Conservation (phyloP, 2,797 vertebrate species). For the Gobio occitaniae region DNA sequence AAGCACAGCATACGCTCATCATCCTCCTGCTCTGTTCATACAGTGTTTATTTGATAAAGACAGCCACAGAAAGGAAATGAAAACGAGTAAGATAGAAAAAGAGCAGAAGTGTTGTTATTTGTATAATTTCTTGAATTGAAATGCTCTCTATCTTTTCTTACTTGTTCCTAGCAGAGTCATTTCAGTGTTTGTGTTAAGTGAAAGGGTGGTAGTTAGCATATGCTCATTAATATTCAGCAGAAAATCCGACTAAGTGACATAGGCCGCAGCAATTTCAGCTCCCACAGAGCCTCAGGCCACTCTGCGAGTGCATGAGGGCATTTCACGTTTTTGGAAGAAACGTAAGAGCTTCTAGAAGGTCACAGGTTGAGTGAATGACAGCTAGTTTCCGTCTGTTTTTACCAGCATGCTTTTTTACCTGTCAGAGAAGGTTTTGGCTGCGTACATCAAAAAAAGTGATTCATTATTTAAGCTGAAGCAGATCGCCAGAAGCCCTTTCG, state of each 20-base stretch:
- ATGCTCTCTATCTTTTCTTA: slow-evolving; percentile 5
- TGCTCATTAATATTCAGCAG: slow-evolving; percentile 74
- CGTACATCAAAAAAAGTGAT: slow-evolving; percentile 6
- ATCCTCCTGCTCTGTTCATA: background rate
- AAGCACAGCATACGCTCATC: slow-evolving; percentile 17
- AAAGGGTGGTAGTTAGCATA: slow-evolving; percentile 33
- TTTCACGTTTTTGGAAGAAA: background rate
- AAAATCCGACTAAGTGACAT: slow-evolving; percentile 68
- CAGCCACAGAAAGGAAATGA: background rate
- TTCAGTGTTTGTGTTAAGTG: slow-evolving; percentile 15
- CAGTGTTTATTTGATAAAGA: background rate
- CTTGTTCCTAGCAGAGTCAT: background rate
- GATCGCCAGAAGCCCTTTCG: background rate
- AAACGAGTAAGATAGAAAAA: background rate
- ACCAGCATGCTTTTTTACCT: background rate
- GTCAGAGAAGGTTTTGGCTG: slow-evolving; percentile 15
- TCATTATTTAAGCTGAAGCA: slow-evolving; percentile 28
- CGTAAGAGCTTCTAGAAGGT: slow-evolving; percentile 1
- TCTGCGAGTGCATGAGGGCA: background rate
- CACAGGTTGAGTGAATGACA: background rate
- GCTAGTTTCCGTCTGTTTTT: slow-evolving; percentile 7
- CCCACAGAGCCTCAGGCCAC: slow-evolving; percentile 73
- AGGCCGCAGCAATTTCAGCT: slow-evolving; percentile 72
- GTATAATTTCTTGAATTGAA: background rate
- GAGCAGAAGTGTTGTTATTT: background rate